phyloP scores from a whole-genome alignment of 2,113 vertebrate genomes.

The Notechis scutatus region DNA sequence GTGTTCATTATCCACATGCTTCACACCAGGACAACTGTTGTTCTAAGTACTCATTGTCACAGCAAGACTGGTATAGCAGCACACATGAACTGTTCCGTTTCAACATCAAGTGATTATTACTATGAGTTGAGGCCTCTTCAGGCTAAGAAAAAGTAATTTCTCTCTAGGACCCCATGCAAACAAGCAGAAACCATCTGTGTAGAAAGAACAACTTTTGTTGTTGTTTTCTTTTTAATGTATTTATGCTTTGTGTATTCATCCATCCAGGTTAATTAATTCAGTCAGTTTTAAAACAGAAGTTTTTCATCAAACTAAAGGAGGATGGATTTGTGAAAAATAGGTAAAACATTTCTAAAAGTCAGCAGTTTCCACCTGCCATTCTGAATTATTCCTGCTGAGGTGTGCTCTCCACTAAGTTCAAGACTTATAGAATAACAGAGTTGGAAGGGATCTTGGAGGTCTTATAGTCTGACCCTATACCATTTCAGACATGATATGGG shows the following conservation, averaged over 20 bases:
- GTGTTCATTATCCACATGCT: background rate
- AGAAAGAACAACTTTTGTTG: background rate
- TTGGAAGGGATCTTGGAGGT: background rate
- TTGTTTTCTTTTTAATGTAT: background rate
- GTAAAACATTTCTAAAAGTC: background rate
- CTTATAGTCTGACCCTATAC: background rate
- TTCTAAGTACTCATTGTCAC: conserved; percentile 10
- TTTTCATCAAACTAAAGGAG: background rate
- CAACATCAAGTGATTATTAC: background rate
- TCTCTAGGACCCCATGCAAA: background rate
- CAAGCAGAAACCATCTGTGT: background rate
- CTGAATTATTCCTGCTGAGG: background rate
- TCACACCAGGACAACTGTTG: conserved; percentile 1
- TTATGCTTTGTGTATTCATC: background rate
- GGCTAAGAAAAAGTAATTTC: background rate
- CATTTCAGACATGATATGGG: background rate
- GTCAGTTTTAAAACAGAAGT: background rate
- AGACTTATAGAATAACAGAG: background rate
- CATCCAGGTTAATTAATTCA: background rate
- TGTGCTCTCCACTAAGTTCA: background rate
- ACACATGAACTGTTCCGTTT: background rate
- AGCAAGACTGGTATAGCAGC: background rate
- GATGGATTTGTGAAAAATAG: background rate
- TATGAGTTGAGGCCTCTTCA: background rate
- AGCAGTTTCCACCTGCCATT: background rate